Evolutionary conservation across 2,888 invertebrate species (phyloP).

Genomic region (Drosophila kanekoi): DNA sequence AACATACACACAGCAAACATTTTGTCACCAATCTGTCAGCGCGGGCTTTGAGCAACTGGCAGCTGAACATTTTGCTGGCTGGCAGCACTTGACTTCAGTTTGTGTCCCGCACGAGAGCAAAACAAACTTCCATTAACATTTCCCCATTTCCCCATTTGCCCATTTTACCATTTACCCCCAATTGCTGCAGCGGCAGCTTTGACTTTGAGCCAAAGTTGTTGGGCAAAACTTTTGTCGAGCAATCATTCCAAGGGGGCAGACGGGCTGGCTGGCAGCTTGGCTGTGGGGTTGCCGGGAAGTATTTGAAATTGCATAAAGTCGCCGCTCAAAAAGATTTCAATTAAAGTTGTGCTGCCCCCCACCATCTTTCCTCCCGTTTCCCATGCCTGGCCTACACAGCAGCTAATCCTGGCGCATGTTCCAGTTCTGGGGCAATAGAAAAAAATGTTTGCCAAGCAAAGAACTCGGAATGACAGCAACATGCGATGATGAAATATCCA

Average conservation of each 20-base stretch:
- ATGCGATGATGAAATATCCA: conserved; percentile 28
- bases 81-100: conserved; percentile 12
- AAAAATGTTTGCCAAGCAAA: neutral
- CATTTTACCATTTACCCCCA: too few species aligned
- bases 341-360: conserved; percentile 53
- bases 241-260: conserved; percentile 14
- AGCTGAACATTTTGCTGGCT: conserved; percentile 41
- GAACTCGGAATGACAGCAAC: conserved; percentile 38
- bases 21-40: conserved; percentile 45
- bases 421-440: neutral
- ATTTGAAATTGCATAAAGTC: conserved; percentile 73
- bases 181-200: conserved; percentile 49
- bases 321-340: conserved; percentile 69
- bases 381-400: neutral
- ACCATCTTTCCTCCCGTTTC: neutral
- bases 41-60: conserved; percentile 33
- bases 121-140: conserved; percentile 65
- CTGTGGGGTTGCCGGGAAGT: conserved; percentile 43
- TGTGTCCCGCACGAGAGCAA: conserved; percentile 18
- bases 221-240: conserved; percentile 51
- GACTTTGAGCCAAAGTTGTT: conserved; percentile 70
- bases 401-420: neutral
- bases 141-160: conserved; percentile 6
- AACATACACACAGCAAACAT: neutral
- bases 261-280: too few species aligned